Conservation (phyloP, 2,113 vertebrate genomes). For the Salvelinus alpinus region DNA sequence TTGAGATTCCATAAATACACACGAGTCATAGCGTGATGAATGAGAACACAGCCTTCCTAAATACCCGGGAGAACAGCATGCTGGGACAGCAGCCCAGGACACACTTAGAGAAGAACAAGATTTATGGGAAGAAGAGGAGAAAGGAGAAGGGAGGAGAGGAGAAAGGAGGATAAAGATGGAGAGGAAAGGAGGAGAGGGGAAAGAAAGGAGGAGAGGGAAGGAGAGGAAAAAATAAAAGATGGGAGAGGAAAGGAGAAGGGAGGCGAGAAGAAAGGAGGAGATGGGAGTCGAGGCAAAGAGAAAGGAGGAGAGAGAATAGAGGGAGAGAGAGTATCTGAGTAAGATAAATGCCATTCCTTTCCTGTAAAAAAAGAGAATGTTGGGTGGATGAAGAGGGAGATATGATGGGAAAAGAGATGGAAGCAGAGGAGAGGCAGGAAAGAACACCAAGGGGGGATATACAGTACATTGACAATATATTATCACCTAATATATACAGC, state of each 20-base stretch:
- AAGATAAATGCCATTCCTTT: too few relatives aligned
- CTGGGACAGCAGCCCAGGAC: conserved; percentile 64
- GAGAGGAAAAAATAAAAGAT: neutral
- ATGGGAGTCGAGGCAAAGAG: neutral
- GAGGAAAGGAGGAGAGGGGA: neutral
- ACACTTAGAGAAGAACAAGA: conserved; percentile 63
- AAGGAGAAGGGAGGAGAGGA: conserved; percentile 23
- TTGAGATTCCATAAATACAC: conserved; percentile 60
- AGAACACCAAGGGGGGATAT: too few relatives aligned
- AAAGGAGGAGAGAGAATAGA: neutral
- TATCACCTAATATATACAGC: too few relatives aligned
- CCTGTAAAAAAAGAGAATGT: neutral
- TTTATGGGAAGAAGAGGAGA: conserved; percentile 49
- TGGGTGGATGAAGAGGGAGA: too few relatives aligned
- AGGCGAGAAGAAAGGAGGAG: neutral
- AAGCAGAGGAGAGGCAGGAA: too few relatives aligned
- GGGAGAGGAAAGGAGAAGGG: too few relatives aligned
- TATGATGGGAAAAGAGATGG: too few relatives aligned
- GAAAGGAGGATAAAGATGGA: neutral
- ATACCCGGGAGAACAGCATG: conserved; percentile 45
- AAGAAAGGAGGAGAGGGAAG: neutral
- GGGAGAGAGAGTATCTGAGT: neutral
- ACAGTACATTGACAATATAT: too few relatives aligned
- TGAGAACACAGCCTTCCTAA: conserved; percentile 56
- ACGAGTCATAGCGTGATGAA: conserved; percentile 56